phyloP scores from a whole-genome alignment of 2,797 vertebrate species.

The Anolis apletophallus region DNA sequence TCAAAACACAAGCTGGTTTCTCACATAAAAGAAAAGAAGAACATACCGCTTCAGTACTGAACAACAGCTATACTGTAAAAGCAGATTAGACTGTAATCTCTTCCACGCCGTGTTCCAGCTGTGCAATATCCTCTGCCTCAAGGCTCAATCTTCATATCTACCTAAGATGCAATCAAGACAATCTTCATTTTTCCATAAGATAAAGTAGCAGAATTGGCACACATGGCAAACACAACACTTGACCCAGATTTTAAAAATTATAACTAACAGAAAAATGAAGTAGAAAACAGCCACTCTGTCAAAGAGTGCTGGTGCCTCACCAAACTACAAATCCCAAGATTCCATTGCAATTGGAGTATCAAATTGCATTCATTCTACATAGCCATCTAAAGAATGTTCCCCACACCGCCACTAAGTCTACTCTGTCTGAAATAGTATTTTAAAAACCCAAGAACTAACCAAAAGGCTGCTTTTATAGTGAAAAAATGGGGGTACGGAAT shows the following conservation, averaged over 20 bases:
- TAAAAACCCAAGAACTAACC: no score
- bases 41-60: slow-evolving; percentile 3
- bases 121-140: not conserved
- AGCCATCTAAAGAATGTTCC: no score
- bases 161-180: slow-evolving; percentile 20
- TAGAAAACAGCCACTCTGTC: not conserved
- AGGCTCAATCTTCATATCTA: slow-evolving; percentile 29
- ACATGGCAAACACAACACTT: not conserved
- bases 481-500: no score
- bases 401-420: no score
- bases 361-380: no score
- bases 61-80: fast-evolving
- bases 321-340: no score
- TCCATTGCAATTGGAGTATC: no score
- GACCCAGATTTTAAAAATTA: not conserved
- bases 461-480: no score
- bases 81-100: not conserved
- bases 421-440: no score
- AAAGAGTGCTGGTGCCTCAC: no score
- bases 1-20: slow-evolving; percentile 25
- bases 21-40: slow-evolving; percentile 42
- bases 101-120: not conserved
- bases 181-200: not conserved
- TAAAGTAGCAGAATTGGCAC: not conserved
- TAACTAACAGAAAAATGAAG: not conserved